A percentile compares a stretch with the other conserved stretches of the same genome.
These are phyloP conservation scores for Bombyx mandarina DNA, from an alignment of 1,140 invertebrate species.

Conservation along the genomic window DNA sequence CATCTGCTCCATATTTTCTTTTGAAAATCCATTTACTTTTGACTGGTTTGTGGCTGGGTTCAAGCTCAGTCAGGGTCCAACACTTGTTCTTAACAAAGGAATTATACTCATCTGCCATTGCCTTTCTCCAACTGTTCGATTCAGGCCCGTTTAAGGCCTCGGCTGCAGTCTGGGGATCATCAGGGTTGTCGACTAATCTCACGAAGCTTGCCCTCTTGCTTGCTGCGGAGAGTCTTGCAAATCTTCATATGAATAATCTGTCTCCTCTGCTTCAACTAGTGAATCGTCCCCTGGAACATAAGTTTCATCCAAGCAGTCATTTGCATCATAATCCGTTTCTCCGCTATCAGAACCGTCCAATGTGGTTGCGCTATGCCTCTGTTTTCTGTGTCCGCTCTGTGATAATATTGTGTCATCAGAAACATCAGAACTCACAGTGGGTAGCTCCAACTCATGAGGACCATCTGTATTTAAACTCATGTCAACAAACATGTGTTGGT, in stretches of 20 bases:
- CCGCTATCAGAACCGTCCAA: not conserved
- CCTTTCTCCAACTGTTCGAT: too few species aligned
- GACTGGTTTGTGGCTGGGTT: not conserved
- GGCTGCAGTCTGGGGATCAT: too few species aligned
- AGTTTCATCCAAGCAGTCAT: not conserved
- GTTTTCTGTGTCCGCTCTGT: too few species aligned
- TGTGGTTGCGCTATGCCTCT: not conserved
- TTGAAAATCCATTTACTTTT: conserved; percentile 5
- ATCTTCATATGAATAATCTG: not conserved
- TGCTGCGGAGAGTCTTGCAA: not conserved
- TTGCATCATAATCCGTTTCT: not conserved
- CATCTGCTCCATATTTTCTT: not conserved
- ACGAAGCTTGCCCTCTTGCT: not conserved
- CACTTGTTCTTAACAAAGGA: too few species aligned
- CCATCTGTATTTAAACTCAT: not conserved
- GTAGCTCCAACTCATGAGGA: not conserved
- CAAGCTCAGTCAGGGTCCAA: not conserved
- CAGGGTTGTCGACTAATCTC: too few species aligned
- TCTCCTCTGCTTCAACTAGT: not conserved
- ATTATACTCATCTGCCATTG: conserved; percentile 5
- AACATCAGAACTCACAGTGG: not conserved
- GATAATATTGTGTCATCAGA: too few species aligned
- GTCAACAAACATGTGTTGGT: not conserved
- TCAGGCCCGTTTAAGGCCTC: too few species aligned
- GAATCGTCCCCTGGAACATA: not conserved